Evolutionary conservation across 2,888 invertebrate genomes (phyloP).

Genomic region (Melinaea menophilus): DNA sequence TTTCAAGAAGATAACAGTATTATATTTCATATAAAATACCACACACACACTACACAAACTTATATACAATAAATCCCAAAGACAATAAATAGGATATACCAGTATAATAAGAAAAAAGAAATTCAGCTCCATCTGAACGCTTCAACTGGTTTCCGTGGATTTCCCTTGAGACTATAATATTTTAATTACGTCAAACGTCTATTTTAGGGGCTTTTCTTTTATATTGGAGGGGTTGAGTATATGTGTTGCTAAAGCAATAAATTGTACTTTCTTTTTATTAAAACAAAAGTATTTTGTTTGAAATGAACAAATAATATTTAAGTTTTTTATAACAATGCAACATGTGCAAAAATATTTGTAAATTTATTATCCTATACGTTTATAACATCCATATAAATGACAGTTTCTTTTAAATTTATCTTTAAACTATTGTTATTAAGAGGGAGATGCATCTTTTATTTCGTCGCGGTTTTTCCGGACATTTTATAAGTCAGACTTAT

Average conservation of each 20-base stretch:
- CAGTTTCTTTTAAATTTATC: too few species aligned
- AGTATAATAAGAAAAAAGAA: conserved; percentile 19
- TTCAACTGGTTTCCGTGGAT: conserved; percentile 24
- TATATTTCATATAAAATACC: conserved; percentile 12
- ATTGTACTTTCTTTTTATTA: background rate
- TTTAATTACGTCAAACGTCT: conserved; percentile 24
- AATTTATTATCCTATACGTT: too few species aligned
- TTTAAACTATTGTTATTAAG: too few species aligned
- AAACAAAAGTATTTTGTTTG: too few species aligned
- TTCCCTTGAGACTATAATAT: conserved; percentile 23
- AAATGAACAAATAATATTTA: too few species aligned
- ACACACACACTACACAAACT: too few species aligned
- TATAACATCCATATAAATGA: too few species aligned
- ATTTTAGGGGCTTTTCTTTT: conserved; percentile 1
- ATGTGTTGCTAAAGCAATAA: background rate
- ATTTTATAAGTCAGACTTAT: too few species aligned
- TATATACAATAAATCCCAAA: background rate
- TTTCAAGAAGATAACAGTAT: background rate
- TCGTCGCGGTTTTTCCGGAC: too few species aligned
- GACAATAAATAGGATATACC: conserved; percentile 24
- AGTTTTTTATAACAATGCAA: too few species aligned
- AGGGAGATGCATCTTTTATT: too few species aligned
- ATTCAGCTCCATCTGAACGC: conserved; percentile 14
- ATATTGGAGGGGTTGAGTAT: background rate
- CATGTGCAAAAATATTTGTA: too few species aligned